Evolutionary conservation across 1,140 invertebrate genomes (phyloP).

Genomic region (Calliphora vicina): DNA sequence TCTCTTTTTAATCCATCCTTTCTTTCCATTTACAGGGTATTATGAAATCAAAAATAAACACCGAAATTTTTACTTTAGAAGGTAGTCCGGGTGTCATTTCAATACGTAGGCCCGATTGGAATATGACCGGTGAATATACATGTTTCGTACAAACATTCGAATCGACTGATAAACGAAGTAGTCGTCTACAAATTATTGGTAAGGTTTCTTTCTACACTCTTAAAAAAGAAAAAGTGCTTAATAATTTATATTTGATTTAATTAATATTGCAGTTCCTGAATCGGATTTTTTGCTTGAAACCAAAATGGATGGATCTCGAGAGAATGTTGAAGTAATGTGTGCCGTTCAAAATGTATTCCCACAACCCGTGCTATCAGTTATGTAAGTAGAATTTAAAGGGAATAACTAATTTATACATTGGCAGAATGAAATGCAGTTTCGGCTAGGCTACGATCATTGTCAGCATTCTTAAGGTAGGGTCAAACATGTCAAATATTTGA

Average conservation of each 20-base stretch:
- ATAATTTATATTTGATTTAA: no score
- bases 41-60: conserved; percentile 62
- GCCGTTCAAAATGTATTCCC: conserved; percentile 61
- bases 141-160: conserved; percentile 62
- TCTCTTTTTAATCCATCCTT: neutral
- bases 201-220: no score
- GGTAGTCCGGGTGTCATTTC: conserved; percentile 61
- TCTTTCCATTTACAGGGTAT: conserved; percentile 47
- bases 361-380: conserved; percentile 57
- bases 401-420: no score
- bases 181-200: conserved; percentile 63
- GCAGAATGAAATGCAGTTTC: no score
- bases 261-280: conserved; percentile 61
- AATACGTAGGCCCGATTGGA: conserved; percentile 62
- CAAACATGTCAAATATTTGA: no score
- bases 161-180: conserved; percentile 62
- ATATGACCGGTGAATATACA: conserved; percentile 63
- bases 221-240: no score
- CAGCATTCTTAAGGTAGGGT: no score
- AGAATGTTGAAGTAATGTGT: conserved; percentile 59
- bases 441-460: no score
- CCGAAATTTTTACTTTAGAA: conserved; percentile 58
- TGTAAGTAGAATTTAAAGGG: conserved; percentile 53
- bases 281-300: conserved; percentile 61
- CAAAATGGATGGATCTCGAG: conserved; percentile 52